phyloP scores from a whole-genome alignment of 2,888 invertebrate genomes.

The Scaptomyza parva region DNA sequence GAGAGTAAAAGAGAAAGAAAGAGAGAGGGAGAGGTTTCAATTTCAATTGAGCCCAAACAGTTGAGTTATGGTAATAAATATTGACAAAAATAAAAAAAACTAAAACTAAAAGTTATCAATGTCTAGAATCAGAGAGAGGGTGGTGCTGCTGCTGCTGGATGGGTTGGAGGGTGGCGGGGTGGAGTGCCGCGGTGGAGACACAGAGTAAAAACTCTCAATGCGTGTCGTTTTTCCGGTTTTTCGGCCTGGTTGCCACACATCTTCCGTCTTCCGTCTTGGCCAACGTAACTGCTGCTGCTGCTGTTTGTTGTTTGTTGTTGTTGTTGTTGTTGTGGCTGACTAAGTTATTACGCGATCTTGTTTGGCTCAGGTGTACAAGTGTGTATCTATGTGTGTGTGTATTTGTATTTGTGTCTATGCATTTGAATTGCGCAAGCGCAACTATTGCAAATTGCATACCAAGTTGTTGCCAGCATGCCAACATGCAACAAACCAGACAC shows the following conservation, averaged over 20 bases:
- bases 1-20: neutral
- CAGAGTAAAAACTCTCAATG: conserved; percentile 37
- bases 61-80: conserved; percentile 34
- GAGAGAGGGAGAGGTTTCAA: conserved; percentile 56
- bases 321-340: conserved; percentile 60
- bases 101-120: conserved; percentile 43
- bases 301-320: conserved; percentile 32
- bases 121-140: conserved; percentile 41
- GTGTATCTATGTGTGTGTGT: conserved; percentile 30
- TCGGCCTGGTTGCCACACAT: conserved; percentile 63
- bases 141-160: too few relatives aligned
- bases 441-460: conserved; percentile 79
- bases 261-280: conserved; percentile 67
- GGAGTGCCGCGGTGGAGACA: too few relatives aligned
- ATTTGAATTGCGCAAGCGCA: conserved; percentile 79
- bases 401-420: conserved; percentile 50
- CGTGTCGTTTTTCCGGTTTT: conserved; percentile 79
- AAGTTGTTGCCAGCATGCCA: conserved; percentile 71
- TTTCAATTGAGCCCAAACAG: conserved; percentile 61
- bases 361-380: conserved; percentile 45
- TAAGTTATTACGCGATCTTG: conserved; percentile 74
- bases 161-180: too few relatives aligned
- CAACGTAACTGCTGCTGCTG: conserved; percentile 53
- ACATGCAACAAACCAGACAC: conserved; percentile 79
- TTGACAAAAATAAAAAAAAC: conserved; percentile 14